A percentile compares a stretch with the other conserved stretches of the same genome.
These are phyloP conservation scores for Prochilodus magdalenae DNA, from an alignment of 2,113 vertebrate species.

Conservation along the genomic window DNA sequence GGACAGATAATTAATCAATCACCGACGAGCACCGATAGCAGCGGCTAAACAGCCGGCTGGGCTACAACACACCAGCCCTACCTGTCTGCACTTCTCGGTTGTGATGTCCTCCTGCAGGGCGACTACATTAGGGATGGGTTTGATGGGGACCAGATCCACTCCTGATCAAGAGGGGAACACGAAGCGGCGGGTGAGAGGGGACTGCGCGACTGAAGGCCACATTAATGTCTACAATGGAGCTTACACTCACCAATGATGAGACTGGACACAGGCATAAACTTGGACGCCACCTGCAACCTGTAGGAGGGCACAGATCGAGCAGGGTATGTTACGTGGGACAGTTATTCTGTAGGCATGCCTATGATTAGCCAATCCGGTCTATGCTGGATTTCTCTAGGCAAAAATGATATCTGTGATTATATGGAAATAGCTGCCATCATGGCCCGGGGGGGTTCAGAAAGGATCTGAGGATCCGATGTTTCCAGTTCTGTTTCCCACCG, in stretches of 20 bases:
- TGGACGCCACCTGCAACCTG: constrained; percentile 96
- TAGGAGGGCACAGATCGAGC: neutral
- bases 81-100: constrained; percentile 92
- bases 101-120: constrained; percentile 95
- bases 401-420: too few species aligned
- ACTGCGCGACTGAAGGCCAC: neutral
- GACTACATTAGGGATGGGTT: constrained; percentile 90
- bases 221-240: neutral
- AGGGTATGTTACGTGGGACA: neutral
- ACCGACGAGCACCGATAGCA: neutral
- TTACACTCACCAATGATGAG: constrained; percentile 90
- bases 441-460: too few species aligned
- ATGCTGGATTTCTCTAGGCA: too few species aligned
- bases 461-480: too few species aligned
- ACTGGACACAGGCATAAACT: constrained; percentile 97
- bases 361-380: too few species aligned
- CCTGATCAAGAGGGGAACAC: constrained; percentile 71
- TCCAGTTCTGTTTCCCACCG: too few species aligned
- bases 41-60: neutral
- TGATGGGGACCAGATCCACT: constrained; percentile 95
- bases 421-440: too few species aligned
- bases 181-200: neutral
- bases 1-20: neutral
- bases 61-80: constrained; percentile 53
- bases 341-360: too few species aligned